These are phyloP conservation scores for Carpatolechia fugitivella DNA, from an alignment of 2,888 invertebrate genomes.

Conservation along the genomic window DNA sequence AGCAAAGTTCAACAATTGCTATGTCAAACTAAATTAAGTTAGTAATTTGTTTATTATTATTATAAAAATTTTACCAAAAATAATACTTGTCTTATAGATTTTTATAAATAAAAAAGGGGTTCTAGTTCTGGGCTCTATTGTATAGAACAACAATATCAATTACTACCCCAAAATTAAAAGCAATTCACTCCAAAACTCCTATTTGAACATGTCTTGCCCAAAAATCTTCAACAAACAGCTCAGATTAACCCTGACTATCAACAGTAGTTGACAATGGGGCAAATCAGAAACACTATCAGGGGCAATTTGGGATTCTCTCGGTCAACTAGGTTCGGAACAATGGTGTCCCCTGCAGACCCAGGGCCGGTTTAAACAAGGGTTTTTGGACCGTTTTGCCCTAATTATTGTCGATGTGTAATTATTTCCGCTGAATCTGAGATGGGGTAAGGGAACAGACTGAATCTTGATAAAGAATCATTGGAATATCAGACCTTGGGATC, in stretches of 20 bases:
- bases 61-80: too few species aligned
- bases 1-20: too few species aligned
- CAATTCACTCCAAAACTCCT: neutral
- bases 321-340: constrained; percentile 64
- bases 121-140: too few species aligned
- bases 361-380: constrained; percentile 68
- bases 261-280: constrained; percentile 44
- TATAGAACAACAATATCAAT: too few species aligned
- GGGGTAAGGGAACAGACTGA: neutral
- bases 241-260: constrained; percentile 12
- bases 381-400: constrained; percentile 49
- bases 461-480: too few species aligned
- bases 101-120: too few species aligned
- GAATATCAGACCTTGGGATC: too few species aligned
- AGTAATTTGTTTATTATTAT: too few species aligned
- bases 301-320: constrained; percentile 69
- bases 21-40: too few species aligned
- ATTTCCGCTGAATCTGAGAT: constrained; percentile 55
- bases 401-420: constrained; percentile 66
- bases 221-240: constrained; percentile 15
- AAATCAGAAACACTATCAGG: constrained; percentile 52
- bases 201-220: constrained; percentile 1
- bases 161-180: neutral
- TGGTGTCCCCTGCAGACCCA: constrained; percentile 69
- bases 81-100: too few species aligned